These are phyloP conservation scores for Paracanthobrama guichenoti DNA, from an alignment of 2,113 vertebrate species.

Conservation along the genomic window DNA sequence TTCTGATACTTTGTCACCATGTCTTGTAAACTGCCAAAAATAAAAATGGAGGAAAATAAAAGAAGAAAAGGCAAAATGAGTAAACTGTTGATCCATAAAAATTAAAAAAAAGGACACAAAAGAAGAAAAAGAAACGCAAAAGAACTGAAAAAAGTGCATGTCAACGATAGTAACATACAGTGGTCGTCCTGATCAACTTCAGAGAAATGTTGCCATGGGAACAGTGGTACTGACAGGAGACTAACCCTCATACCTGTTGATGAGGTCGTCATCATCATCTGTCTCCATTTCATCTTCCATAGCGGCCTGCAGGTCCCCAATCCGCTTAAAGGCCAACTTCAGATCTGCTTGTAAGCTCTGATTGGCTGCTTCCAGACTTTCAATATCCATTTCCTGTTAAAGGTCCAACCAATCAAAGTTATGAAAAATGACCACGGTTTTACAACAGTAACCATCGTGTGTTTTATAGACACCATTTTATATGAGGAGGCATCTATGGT, in stretches of 20 bases:
- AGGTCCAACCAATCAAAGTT: background rate
- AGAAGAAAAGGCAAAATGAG: conserved; percentile 42
- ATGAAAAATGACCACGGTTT: background rate
- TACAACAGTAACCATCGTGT: background rate
- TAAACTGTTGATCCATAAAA: conserved; percentile 40
- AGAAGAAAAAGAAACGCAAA: conserved; percentile 6
- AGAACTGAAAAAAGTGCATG: background rate
- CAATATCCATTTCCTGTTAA: conserved; percentile 94
- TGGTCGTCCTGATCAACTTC: conserved; percentile 21
- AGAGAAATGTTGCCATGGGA: conserved; percentile 10
- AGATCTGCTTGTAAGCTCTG: conserved; percentile 96
- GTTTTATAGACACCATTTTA: background rate
- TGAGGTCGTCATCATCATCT: conserved; percentile 93
- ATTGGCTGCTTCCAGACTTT: conserved; percentile 94
- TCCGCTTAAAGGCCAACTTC: conserved; percentile 98
- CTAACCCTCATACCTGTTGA: conserved; percentile 86
- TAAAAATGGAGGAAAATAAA: conserved; percentile 45
- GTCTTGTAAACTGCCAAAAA: conserved; percentile 91
- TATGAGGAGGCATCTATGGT: background rate
- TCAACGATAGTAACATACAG: background rate
- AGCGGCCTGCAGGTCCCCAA: conserved; percentile 95
- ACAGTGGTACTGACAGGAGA: background rate
- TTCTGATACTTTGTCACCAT: conserved; percentile 99
- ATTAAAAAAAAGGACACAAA: conserved; percentile 33
- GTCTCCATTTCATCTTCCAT: conserved; percentile 99